Evolutionary conservation across 2,888 invertebrate genomes (phyloP), one percentile per base, ranked within the genome.

Genomic region (Omphaloscelis lunosa): DNA sequence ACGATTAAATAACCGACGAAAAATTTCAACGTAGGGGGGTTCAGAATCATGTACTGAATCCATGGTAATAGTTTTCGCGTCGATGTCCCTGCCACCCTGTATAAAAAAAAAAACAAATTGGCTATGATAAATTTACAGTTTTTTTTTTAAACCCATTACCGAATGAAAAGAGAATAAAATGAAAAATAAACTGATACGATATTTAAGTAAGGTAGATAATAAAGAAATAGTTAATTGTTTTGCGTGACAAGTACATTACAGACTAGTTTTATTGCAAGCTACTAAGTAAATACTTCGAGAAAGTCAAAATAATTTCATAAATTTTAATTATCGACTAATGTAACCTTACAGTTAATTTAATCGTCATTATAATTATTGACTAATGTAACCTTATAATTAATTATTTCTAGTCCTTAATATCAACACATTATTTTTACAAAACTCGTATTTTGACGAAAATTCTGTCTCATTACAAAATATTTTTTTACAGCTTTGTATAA

Each of bases 201-300:
- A 72, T 39, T 45, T 73, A 74, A 1, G 0, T 45, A 73, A 39
- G 34, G 34, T 34, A 34, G 34, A 5, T 3, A 39, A 17, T n/a
- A 27, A 15, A 27, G 5, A 74, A 45, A 45, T 34, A 23, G 4
- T 23, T 59, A 27, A n/a, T n/a, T 53, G 34, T n/a, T 62, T 15
- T 63, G 15, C 34, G 15, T 77, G 62, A 62, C n/a, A 62, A 75
- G n/a, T 23, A 45, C 7, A 63, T 23, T 61, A 62, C 29, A 59
- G 84, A 68, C 72, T 68, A 72, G 68, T 79, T 71, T 77, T 77
- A 79, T 79, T 68, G 53, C 51, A n/a, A 78, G 34, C 20, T 41
- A 6, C 27, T 39, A 20, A 2, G 11, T 17, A 39, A 5, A 8
- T n/a, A 45, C 29, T 29, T 59, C 11, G 58, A 70, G 29, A 77